Conservation (phyloP, 2,888 invertebrate genomes). For the Eulithis testata region DNA sequence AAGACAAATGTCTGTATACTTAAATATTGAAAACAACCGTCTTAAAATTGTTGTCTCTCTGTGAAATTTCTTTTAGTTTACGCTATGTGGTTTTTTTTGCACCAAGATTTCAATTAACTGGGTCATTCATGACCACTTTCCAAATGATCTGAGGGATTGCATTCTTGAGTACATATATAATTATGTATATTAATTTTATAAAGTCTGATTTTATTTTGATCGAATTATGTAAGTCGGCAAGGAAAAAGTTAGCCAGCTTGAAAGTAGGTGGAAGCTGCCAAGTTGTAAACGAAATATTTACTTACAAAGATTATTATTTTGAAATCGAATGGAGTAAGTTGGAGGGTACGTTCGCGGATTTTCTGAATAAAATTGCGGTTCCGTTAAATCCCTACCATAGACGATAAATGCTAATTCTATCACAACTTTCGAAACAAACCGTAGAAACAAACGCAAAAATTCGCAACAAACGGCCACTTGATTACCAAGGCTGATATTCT, state of each 20-base stretch:
- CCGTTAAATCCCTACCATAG: slow-evolving; percentile 64
- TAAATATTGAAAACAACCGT: slow-evolving; percentile 53
- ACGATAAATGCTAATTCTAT: slow-evolving; percentile 74
- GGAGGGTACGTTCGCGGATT: slow-evolving; percentile 29
- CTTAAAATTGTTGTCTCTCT: slow-evolving; percentile 25
- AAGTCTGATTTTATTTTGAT: slow-evolving; percentile 9
- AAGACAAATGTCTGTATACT: slow-evolving; percentile 71
- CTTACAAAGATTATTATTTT: slow-evolving; percentile 29
- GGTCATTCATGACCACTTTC: no score
- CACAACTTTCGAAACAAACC: slow-evolving; percentile 61
- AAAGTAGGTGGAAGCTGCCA: slow-evolving; percentile 21
- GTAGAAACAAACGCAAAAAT: slow-evolving; percentile 57
- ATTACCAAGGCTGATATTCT: slow-evolving; percentile 37
- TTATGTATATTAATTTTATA: no score
- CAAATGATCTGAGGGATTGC: no score
- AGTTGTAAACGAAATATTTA: slow-evolving; percentile 33
- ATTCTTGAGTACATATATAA: no score
- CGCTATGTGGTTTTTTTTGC: no score
- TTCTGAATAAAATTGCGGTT: slow-evolving; percentile 54
- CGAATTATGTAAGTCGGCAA: slow-evolving; percentile 5
- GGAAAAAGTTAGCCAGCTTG: slow-evolving; percentile 8
- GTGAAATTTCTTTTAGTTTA: no score
- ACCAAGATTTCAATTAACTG: no score
- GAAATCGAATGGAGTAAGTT: slow-evolving; percentile 34
- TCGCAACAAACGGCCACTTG: slow-evolving; percentile 41